Evolutionary conservation across 2,797 vertebrate species (phyloP).

Genomic region (Ammospiza maritima): DNA sequence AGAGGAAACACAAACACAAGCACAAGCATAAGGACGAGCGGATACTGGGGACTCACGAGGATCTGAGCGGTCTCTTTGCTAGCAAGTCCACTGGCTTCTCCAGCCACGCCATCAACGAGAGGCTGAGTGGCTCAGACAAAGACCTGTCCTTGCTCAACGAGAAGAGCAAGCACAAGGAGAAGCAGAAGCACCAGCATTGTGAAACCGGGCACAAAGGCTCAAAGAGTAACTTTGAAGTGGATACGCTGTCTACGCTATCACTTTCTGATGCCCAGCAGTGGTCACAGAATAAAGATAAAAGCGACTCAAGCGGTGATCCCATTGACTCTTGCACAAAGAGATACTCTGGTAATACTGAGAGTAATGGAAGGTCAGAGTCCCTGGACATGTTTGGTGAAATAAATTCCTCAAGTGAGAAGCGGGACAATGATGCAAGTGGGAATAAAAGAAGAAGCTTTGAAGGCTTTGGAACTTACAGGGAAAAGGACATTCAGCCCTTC

Average conservation of each 20-base stretch:
- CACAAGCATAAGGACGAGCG: neutral
- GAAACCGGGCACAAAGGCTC: conserved; percentile 80
- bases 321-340: conserved; percentile 88
- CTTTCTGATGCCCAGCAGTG: conserved; percentile 90
- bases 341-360: conserved; percentile 78
- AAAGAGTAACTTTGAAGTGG: conserved; percentile 89
- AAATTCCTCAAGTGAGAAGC: conserved; percentile 77
- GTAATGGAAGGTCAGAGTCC: conserved; percentile 74
- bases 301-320: conserved; percentile 85
- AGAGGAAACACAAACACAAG: neutral
- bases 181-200: conserved; percentile 87
- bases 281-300: conserved; percentile 86
- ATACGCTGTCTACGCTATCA: conserved; percentile 89
- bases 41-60: neutral
- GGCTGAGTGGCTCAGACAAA: conserved; percentile 83
- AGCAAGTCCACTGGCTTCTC: conserved; percentile 87
- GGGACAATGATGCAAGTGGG: conserved; percentile 83
- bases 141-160: conserved; percentile 80
- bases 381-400: conserved; percentile 88
- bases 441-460: conserved; percentile 88
- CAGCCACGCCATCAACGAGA: conserved; percentile 80
- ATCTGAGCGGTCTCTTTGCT: conserved; percentile 86
- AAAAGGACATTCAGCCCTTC: conserved; percentile 91
- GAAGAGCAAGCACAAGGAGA: conserved; percentile 89
- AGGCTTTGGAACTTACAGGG: conserved; percentile 90